Base-by-base conservation (phyloP, 1,140 invertebrate genomes). In the Drosophila pruinosa region DNA sequence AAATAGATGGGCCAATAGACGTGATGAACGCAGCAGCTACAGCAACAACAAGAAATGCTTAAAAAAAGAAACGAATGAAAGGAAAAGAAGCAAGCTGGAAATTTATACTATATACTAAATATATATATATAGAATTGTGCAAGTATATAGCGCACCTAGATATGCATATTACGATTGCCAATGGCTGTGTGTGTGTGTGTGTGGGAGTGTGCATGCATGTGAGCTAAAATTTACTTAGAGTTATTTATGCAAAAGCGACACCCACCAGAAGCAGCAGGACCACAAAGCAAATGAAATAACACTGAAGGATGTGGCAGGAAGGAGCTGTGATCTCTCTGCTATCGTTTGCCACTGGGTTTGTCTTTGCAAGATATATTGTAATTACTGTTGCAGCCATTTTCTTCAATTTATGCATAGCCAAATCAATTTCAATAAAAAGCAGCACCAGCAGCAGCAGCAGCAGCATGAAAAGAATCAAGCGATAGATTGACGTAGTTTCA, bases 341-440 rank as follows among this genome's bases (percentile, higher is more conserved):
- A 6, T 22, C 1, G n/a, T 47, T 22, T 48, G 24, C 31, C 12
- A 28, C 12, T 31, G 48, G 81, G 43, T 47, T 47, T 47, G 43
- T 47, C 43, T 47, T 47, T 47, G n/a, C 45, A 75, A 88, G 82
- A 86, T 88, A 82, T 86, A 86, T 86, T 82, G 82, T 86, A 88
- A 86, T 88, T 86, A 82, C 82, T 63, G 62, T 10, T 53, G 45
- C 28, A 36, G 43, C 34, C 48, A 61, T 56, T 72, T 75, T 76
- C 70, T 88, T 72, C 72, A 81, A 85, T 85, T 85, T 86, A 86
- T 86, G 82, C 82, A 88, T 81, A 78, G 74, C 82, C 82, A 85
- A 85, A 86, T 88, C 82, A 86, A 86, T 86, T 88, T 86, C 81
- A 86, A 86, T 85, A 85, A 86, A 72, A 62, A 62, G 17, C 22